phyloP scores from a whole-genome alignment of 2,113 vertebrate genomes.

The Catharus bicknelli region DNA sequence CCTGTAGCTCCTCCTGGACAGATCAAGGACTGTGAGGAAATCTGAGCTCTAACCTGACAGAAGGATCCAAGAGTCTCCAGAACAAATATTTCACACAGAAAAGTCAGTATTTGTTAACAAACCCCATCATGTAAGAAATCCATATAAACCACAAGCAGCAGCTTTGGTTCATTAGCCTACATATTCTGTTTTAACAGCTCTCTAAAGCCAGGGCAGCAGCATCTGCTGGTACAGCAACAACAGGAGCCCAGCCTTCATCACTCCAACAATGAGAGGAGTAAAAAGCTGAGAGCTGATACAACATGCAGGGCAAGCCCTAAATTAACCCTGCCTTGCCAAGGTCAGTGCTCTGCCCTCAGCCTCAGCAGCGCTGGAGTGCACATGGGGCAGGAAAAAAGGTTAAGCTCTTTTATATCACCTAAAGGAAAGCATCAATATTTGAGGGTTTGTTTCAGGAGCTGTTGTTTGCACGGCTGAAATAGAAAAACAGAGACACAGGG shows the following conservation, averaged over 20 bases:
- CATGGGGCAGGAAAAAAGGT: background rate
- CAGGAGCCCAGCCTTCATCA: background rate
- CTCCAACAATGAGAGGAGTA: background rate
- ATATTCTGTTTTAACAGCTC: background rate
- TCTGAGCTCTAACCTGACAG: background rate
- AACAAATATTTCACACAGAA: background rate
- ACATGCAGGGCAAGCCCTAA: background rate
- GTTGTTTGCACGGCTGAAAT: background rate
- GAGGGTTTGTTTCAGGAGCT: background rate
- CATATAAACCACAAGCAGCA: background rate
- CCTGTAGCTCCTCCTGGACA: background rate
- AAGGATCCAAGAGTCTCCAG: background rate
- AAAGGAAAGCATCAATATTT: background rate
- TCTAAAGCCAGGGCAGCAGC: background rate
- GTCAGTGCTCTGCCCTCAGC: background rate
- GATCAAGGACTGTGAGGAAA: background rate
- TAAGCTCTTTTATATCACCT: background rate
- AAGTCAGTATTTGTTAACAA: background rate
- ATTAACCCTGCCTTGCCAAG: background rate
- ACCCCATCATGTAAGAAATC: background rate
- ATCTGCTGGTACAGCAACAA: background rate
- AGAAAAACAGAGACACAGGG: background rate
- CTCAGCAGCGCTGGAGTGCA: background rate
- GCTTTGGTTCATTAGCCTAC: background rate
- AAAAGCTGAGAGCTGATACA: background rate